Evolutionary conservation across 2,797 vertebrate species (phyloP).

Genomic region (Diplodus sargus): DNA sequence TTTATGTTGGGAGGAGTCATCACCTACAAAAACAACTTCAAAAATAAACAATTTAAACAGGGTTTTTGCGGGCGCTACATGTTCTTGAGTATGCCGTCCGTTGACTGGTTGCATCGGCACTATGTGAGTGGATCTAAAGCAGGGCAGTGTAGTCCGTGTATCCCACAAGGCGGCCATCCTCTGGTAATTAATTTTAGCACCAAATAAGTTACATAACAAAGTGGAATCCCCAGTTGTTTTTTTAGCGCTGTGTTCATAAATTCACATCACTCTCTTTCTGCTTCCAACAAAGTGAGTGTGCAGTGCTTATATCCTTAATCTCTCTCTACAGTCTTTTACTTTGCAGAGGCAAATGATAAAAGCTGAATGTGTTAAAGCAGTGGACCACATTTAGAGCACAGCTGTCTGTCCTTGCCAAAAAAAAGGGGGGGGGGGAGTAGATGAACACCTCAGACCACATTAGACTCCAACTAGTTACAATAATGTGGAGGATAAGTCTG

Average conservation of each 20-base stretch:
- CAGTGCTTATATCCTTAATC: neutral
- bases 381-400: neutral
- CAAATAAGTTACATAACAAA: neutral
- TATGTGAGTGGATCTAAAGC: slow-evolving; percentile 5
- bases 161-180: neutral
- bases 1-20: slow-evolving; percentile 85
- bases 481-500: neutral
- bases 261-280: neutral
- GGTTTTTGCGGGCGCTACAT: slow-evolving; percentile 76
- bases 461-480: neutral
- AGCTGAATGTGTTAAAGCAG: slow-evolving; percentile 6
- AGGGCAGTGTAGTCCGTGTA: neutral
- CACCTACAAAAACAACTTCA: slow-evolving; percentile 85
- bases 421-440: too few relatives aligned
- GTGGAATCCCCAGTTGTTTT: neutral
- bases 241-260: neutral
- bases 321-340: neutral
- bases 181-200: neutral
- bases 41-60: slow-evolving; percentile 87
- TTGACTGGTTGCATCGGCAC: slow-evolving; percentile 17
- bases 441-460: neutral
- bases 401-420: neutral
- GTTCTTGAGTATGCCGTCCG: slow-evolving; percentile 68
- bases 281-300: neutral
- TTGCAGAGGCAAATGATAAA: neutral